Evolutionary conservation across 2,888 invertebrate genomes (phyloP).

Genomic region (Dynastes tityus): DNA sequence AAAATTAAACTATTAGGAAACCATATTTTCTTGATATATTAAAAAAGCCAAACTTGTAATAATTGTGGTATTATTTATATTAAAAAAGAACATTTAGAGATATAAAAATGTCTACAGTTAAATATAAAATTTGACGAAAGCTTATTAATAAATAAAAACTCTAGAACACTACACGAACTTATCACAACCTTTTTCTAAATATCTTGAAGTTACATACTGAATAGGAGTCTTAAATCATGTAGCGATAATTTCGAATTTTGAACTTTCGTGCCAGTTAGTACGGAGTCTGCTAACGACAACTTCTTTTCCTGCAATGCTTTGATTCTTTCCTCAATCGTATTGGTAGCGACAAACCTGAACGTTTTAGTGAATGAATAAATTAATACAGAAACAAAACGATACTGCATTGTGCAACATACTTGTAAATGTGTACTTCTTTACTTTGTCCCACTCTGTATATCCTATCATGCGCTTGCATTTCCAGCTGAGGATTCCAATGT

Average conservation of each 20-base stretch:
- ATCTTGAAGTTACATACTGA: slow-evolving; percentile 70
- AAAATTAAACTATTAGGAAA: no score
- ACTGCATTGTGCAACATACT: slow-evolving; percentile 70
- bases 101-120: no score
- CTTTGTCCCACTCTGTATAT: slow-evolving; percentile 93
- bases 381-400: background rate
- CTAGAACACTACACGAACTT: no score
- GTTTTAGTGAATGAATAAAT: slow-evolving; percentile 31
- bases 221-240: slow-evolving; percentile 84
- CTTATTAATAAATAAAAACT: no score
- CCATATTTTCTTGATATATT: no score
- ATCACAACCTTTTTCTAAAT: no score
- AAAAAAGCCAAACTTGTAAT: no score
- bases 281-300: slow-evolving; percentile 81
- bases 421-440: slow-evolving; percentile 86
- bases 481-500: slow-evolving; percentile 98
- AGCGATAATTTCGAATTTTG: slow-evolving; percentile 82
- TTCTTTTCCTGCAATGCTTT: slow-evolving; percentile 86
- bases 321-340: slow-evolving; percentile 93
- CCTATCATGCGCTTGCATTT: slow-evolving; percentile 95
- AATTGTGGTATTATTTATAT: no score
- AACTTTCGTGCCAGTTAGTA: slow-evolving; percentile 82
- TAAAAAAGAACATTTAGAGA: no score
- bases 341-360: slow-evolving; percentile 83
- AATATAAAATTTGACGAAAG: no score